Evolutionary conservation across 2,113 vertebrate species (phyloP), one percentile per base, ranked within the genome.

Genomic region (Odontesthes bonariensis): DNA sequence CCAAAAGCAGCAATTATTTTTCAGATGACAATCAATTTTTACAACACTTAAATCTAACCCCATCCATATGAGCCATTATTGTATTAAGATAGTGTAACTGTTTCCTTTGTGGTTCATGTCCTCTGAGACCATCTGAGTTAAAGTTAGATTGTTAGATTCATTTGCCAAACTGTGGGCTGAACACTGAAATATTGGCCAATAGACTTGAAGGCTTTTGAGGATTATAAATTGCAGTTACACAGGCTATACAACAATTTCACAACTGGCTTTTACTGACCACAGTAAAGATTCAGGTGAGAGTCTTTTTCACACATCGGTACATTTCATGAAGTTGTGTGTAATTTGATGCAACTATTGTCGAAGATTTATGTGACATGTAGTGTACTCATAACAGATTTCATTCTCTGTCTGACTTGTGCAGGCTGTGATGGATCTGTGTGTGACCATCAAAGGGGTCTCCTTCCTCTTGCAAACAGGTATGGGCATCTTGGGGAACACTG

Each of bases 361-460:
- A 53, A 16, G n/a, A 33, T 75, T 6, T 47, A 58, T 66, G 19
- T 46, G 46, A 49, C 3, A 3, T 69, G 55, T 5, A 52, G 47
- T 55, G n/a, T 56, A 38, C 62, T 82, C 19, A 19, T 62, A 32
- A 57, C 68, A 38, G 8, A 56, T 74, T 59, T 57, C 17, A 4
- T 70, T 79, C 16, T 77, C 33, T 83, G 17, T 79, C 42, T 84
- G 11, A 52, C 52, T 13, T 13, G 61, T 77, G 58, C 80, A 86
- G 82, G 73, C 2, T 14, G 51, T 58, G 31, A 95, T 95, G 94
- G 94, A 95, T 82, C 92, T 95, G 17, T 95, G 94, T 70, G 70
- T 94, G 62, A 85, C 93, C 80, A 93, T 95, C 86, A 95, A 94
- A 89, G 94, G 94, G 3, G 91, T 94, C 38, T 94, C 94, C 75